A percentile compares a stretch with the other conserved stretches of the same genome.
These are phyloP conservation scores for Andrena camellia DNA, from an alignment of 2,888 invertebrate genomes.

Conservation along the genomic window DNA sequence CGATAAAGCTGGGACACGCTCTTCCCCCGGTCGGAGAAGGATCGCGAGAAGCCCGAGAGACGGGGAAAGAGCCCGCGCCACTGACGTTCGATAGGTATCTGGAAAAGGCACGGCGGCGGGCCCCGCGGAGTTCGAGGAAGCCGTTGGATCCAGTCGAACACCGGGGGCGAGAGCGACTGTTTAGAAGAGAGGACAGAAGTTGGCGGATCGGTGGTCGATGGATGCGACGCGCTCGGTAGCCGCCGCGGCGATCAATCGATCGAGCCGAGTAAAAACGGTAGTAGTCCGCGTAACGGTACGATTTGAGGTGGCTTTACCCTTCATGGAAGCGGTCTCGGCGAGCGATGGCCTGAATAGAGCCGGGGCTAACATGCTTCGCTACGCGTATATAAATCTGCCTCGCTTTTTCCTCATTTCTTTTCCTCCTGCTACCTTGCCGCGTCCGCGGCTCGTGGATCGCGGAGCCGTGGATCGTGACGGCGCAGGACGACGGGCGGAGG, in stretches of 20 bases:
- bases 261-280: slow-evolving; percentile 57
- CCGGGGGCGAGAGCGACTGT: slow-evolving; percentile 44
- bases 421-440: background rate
- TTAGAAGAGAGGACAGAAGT: slow-evolving; percentile 51
- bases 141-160: slow-evolving; percentile 54
- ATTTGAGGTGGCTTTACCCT: slow-evolving; percentile 80
- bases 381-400: slow-evolving; percentile 65
- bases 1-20: background rate
- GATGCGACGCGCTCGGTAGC: slow-evolving; percentile 32
- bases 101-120: slow-evolving; percentile 12
- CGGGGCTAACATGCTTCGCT: slow-evolving; percentile 56
- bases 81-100: slow-evolving; percentile 13
- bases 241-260: slow-evolving; percentile 58
- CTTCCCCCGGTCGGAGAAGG: background rate
- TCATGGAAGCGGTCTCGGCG: slow-evolving; percentile 79
- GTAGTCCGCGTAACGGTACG: slow-evolving; percentile 80
- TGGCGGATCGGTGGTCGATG: slow-evolving; percentile 28
- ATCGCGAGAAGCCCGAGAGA: background rate
- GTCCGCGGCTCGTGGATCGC: background rate
- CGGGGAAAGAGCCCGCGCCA: background rate
- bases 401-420: slow-evolving; percentile 27
- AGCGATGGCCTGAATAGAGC: slow-evolving; percentile 79
- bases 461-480: background rate
- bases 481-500: too few species aligned
- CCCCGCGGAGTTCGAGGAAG: slow-evolving; percentile 15